A percentile compares a stretch with the other conserved stretches of the same genome.
These are phyloP conservation scores for Epinephelus lanceolatus DNA, from an alignment of 2,113 vertebrate species.

Conservation along the genomic window DNA sequence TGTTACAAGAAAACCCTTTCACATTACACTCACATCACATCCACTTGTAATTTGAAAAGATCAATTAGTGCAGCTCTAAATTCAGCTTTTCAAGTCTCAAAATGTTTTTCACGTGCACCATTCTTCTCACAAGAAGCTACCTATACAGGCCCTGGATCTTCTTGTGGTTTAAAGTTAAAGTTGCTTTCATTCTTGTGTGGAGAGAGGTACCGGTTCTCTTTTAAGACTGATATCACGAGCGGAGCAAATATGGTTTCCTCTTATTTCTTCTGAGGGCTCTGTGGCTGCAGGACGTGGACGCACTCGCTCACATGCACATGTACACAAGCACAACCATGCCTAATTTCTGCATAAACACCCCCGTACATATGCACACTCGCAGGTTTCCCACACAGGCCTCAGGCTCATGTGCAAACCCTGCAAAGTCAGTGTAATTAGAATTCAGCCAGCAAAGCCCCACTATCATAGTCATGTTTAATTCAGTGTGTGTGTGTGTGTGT, in stretches of 20 bases:
- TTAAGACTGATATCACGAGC: background rate
- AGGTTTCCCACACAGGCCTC: constrained; percentile 38
- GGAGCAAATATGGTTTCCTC: constrained; percentile 43
- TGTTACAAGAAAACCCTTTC: no score
- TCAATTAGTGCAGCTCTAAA: background rate
- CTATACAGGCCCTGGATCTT: background rate
- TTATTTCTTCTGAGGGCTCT: constrained; percentile 16
- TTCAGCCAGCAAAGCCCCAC: constrained; percentile 80
- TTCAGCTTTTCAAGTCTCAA: background rate
- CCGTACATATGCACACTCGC: background rate
- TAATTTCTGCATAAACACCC: constrained; percentile 32
- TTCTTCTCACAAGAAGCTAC: background rate
- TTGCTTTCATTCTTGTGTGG: background rate
- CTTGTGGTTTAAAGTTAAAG: background rate
- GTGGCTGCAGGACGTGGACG: constrained; percentile 35
- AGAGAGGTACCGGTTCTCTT: background rate
- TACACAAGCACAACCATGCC: background rate
- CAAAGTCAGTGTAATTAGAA: constrained; percentile 82
- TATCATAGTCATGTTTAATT: constrained; percentile 86
- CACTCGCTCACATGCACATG: background rate
- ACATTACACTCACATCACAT: background rate
- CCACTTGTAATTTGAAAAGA: background rate
- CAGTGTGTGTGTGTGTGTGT: constrained; percentile 68
- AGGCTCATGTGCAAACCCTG: constrained; percentile 52
- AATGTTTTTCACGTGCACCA: background rate